phyloP scores from a whole-genome alignment of 2,888 invertebrate genomes.

The Germaria angustata region DNA sequence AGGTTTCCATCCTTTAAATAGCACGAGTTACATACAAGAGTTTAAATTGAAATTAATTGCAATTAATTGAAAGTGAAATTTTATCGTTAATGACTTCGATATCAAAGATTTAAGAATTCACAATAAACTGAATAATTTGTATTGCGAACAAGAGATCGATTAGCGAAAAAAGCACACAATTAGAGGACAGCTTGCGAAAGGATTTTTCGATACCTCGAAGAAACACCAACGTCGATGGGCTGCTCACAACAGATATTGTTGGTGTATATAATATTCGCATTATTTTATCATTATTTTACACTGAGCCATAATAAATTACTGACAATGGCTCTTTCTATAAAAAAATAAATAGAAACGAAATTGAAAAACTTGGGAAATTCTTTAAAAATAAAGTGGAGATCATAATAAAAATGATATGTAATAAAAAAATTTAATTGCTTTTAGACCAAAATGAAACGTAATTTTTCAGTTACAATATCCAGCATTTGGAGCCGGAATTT shows the following conservation, averaged over 20 bases:
- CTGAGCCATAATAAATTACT: neutral
- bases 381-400: neutral
- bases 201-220: no score
- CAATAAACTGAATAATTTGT: no score
- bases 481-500: neutral
- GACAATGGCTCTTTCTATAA: neutral
- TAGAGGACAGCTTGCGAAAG: no score
- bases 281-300: no score
- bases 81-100: neutral
- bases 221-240: no score
- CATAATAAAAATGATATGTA: neutral
- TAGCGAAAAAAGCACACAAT: no score
- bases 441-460: neutral
- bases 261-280: no score
- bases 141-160: no score
- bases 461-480: neutral
- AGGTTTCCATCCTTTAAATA: slow-evolving; percentile 19
- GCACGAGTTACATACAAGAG: neutral
- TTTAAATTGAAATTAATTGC: slow-evolving; percentile 37
- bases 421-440: neutral
- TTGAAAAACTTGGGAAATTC: neutral
- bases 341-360: neutral
- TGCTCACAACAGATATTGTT: no score
- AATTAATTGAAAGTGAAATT: slow-evolving; percentile 26
- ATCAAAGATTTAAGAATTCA: no score